A percentile compares a stretch with the other conserved stretches of the same genome.
These are phyloP conservation scores for Bathynomus jamesi DNA, from an alignment of 1,140 invertebrate genomes.

Conservation along the genomic window DNA sequence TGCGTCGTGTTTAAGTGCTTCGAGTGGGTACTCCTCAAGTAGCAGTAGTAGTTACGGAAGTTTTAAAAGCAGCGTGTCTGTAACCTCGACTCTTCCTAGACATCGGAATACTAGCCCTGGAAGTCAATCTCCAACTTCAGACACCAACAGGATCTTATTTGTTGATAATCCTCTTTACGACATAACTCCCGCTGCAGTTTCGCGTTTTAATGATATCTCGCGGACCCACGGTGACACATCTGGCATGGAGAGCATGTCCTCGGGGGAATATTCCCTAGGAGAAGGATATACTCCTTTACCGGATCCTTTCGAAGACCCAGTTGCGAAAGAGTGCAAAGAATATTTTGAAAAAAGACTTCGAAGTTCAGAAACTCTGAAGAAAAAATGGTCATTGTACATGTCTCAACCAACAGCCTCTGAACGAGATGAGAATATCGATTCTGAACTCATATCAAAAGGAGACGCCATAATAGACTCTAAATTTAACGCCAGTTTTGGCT, in stretches of 20 bases:
- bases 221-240: too few species aligned
- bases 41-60: neutral
- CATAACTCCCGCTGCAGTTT: neutral
- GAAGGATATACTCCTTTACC: too few species aligned
- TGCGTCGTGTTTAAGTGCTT: neutral
- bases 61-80: neutral
- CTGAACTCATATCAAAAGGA: neutral
- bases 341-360: neutral
- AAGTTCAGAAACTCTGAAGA: neutral
- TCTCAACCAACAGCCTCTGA: neutral
- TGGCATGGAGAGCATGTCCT: too few species aligned
- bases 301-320: too few species aligned
- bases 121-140: neutral
- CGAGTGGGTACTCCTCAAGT: neutral
- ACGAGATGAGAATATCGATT: neutral
- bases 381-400: neutral
- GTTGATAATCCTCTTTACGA: neutral
- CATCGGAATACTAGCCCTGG: neutral
- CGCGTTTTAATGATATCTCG: too few species aligned
- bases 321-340: neutral
- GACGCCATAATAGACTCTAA: neutral
- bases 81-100: neutral
- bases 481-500: neutral
- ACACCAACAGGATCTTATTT: neutral
- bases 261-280: too few species aligned